A percentile compares a stretch with the other conserved stretches of the same genome.
Evolutionary conservation across 2,888 invertebrate species (phyloP).

Genomic region (Mystacides longicornis): DNA sequence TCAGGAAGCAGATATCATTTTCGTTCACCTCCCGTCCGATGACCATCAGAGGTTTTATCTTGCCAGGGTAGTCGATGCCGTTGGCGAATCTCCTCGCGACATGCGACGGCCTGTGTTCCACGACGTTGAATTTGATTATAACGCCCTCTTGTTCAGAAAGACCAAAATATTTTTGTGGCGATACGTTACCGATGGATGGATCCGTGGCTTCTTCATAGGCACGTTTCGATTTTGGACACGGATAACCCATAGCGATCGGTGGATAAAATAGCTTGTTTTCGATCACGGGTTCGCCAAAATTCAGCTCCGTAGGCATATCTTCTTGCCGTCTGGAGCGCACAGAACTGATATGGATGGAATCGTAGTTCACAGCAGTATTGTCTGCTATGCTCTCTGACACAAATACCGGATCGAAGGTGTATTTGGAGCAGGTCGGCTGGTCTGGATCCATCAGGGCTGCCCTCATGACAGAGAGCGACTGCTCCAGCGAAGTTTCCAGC

Average conservation of each 20-base stretch:
- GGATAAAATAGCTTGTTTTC: slow-evolving; percentile 7
- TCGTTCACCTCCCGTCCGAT: background rate
- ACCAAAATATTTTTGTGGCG: slow-evolving; percentile 36
- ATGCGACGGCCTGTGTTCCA: slow-evolving; percentile 16
- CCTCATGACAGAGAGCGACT: too few relatives aligned
- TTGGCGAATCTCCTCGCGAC: slow-evolving; percentile 9
- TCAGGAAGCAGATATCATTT: background rate
- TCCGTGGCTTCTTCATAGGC: slow-evolving; percentile 3
- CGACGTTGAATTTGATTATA: slow-evolving; percentile 24
- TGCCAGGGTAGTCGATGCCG: slow-evolving; percentile 21
- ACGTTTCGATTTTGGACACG: background rate
- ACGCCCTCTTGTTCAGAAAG: slow-evolving; percentile 35
- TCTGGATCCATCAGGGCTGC: background rate
- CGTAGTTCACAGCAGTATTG: background rate
- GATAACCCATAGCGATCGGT: background rate
- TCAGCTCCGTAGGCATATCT: too few relatives aligned
- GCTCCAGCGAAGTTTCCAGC: too few relatives aligned
- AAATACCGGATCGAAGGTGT: background rate
- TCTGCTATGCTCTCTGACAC: background rate
- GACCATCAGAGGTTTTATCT: slow-evolving; percentile 4
- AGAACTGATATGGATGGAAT: too few relatives aligned
- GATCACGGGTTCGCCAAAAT: background rate
- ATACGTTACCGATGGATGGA: slow-evolving; percentile 6
- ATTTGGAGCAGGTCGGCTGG: background rate
- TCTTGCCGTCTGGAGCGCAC: too few relatives aligned